Percentiles rank a stretch among this genome's conserved stretches.
Evolutionary conservation across 1,140 invertebrate species (phyloP).

Genomic region (Solenopsis invicta): DNA sequence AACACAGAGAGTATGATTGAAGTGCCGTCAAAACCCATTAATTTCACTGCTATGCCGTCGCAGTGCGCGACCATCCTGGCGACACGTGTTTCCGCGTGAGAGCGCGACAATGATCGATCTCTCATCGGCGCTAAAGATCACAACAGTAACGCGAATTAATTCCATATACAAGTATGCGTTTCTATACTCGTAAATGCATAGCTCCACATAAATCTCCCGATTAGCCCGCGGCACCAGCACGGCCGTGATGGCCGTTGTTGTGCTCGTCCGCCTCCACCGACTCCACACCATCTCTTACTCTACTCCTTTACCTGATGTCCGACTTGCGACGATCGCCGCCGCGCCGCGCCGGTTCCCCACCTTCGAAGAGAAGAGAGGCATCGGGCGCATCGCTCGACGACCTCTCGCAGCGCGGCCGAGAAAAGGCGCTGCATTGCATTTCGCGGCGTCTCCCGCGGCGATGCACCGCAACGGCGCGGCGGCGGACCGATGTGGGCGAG

Average conservation of each 20-base stretch:
- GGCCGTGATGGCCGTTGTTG: constrained; percentile 57
- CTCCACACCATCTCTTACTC: constrained; percentile 31
- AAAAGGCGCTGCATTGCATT: constrained; percentile 65
- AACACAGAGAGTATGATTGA: constrained; percentile 28
- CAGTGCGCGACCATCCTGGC: background rate
- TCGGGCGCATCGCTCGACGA: constrained; percentile 56
- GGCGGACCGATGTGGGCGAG: constrained; percentile 44
- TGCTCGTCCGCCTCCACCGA: constrained; percentile 41
- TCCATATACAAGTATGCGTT: constrained; percentile 43
- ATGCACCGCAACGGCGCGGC: no score
- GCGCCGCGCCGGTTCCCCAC: background rate
- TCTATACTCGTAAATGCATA: constrained; percentile 51
- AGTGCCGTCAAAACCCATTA: constrained; percentile 53
- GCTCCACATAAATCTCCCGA: constrained; percentile 59
- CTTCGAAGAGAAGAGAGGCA: constrained; percentile 36
- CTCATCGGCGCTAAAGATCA: constrained; percentile 44
- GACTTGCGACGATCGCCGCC: constrained; percentile 56
- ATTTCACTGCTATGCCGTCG: constrained; percentile 15
- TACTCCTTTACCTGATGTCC: constrained; percentile 50
- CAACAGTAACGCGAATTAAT: constrained; percentile 46
- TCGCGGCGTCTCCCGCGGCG: constrained; percentile 76
- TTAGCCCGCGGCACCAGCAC: constrained; percentile 49
- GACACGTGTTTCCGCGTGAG: constrained; percentile 37
- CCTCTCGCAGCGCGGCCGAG: constrained; percentile 62
- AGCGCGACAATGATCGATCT: constrained; percentile 42